A percentile compares a stretch with the other conserved stretches of the same genome.
These are phyloP conservation scores for Todus mexicanus DNA, from an alignment of 2,797 vertebrate species.

Conservation along the genomic window DNA sequence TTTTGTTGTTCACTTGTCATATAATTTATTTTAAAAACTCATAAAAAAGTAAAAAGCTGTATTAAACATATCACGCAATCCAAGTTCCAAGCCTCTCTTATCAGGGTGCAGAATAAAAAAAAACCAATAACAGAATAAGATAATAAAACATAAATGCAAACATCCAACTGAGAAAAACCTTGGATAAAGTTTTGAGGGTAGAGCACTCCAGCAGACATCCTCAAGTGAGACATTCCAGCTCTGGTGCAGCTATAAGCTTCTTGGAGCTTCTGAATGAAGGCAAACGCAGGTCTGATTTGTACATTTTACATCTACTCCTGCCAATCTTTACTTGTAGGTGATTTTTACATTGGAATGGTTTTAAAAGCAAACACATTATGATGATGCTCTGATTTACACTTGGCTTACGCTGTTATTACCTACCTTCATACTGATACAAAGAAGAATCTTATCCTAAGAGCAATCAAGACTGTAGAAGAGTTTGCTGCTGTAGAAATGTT, in stretches of 20 bases:
- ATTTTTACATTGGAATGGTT: background rate
- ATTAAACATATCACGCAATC: background rate
- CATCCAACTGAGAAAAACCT: background rate
- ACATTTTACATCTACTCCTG: background rate
- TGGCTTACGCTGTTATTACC: background rate
- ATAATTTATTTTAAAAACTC: background rate
- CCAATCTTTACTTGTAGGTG: background rate
- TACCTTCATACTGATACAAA: background rate
- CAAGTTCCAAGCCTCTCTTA: background rate
- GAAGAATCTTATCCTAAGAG: background rate
- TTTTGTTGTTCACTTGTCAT: background rate
- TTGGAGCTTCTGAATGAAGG: background rate
- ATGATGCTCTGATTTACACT: background rate
- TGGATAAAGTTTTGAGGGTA: background rate
- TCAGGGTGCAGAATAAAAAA: background rate
- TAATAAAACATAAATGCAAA: background rate
- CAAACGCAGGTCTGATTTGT: background rate
- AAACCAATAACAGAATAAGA: background rate
- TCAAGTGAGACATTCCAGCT: background rate
- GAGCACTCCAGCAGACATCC: background rate
- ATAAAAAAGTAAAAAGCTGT: background rate
- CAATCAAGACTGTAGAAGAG: background rate
- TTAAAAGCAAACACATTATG: background rate
- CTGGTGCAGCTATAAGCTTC: background rate
- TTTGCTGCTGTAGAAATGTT: background rate